These are phyloP conservation scores for Siphonodentalium dalli DNA, from an alignment of 2,888 invertebrate species.

Conservation along the genomic window DNA sequence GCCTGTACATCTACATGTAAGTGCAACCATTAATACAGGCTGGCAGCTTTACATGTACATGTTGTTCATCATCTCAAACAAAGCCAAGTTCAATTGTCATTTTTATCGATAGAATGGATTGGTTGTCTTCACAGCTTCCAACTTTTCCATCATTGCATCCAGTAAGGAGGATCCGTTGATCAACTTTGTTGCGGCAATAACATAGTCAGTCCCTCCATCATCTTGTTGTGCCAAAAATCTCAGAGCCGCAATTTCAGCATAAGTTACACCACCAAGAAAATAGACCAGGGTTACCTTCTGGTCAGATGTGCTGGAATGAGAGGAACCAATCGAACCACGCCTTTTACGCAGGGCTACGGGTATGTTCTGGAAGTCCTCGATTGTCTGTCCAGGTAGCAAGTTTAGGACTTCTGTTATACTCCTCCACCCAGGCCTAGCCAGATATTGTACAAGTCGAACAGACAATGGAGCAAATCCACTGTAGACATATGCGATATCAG, in stretches of 20 bases:
- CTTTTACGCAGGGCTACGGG: constrained; percentile 65
- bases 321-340: constrained; percentile 64
- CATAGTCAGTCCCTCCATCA: constrained; percentile 73
- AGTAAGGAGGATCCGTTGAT: constrained; percentile 89
- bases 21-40: no score
- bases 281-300: constrained; percentile 83
- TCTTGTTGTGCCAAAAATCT: constrained; percentile 70
- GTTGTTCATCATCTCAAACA: no score
- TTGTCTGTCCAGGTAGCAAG: constrained; percentile 78
- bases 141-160: constrained; percentile 38
- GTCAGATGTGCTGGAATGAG: constrained; percentile 61
- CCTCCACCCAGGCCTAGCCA: constrained; percentile 68
- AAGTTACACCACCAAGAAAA: constrained; percentile 96
- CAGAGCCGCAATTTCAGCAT: constrained; percentile 81
- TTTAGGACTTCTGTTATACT: constrained; percentile 82
- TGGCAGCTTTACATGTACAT: no score
- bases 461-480: constrained; percentile 92
- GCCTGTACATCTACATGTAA: no score
- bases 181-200: constrained; percentile 83
- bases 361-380: constrained; percentile 68
- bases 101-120: constrained; percentile 44
- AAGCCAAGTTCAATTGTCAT: no score
- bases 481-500: constrained; percentile 89
- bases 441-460: constrained; percentile 75
- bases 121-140: constrained; percentile 44